Base-by-base conservation (phyloP, 2,888 invertebrate species). In the Amphipoea oculea region DNA sequence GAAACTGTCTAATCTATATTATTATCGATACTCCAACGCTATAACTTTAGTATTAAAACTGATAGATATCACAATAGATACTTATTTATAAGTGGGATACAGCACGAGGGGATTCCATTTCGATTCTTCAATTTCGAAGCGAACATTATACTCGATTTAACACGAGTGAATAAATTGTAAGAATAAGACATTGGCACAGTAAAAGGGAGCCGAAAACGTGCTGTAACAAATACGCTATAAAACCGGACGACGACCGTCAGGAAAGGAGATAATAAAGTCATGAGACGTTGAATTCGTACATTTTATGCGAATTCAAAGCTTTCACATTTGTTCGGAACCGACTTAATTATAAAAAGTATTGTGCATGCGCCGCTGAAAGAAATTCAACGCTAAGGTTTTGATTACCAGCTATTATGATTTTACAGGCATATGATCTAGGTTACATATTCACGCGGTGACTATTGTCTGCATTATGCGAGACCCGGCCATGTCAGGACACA, bases 241-340 rank as follows among this genome's bases (percentile, higher is more conserved):
- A 86, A 83, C 82, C 73, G 79, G 84, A 83, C 86, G 84, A 83
- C 86, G 86, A 80, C 85, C 72, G 80, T 80, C 86, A 79, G 81
- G 72, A 81, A 86, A 86, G 79, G 84, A 84, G 81, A 85, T 86
- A 88, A 86, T 87, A 88, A 83, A 83, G 84, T 79, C 85, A 84
- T 83, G 81, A 78, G 79, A 78, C 71, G 42, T 70, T 76, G 62
- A 83, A 82, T 82, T 86, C 77, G 69, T 72, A 75, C 77, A 71
- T 81, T 87, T 86, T 79, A 84, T 69, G 78, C 45, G 75, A 81
- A 86, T 86, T 80, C 67, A 86, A 81, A 78, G 79, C 83, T 82
- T 86, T 82, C 82, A 82, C 84, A 82, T 84, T 85, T 76, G 78
- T 81, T 72, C 70, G 70, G 80, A 72, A 78, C 78, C 54, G 73